Conservation (phyloP, 2,888 invertebrate genomes). For the Drosophila meridionalis region DNA sequence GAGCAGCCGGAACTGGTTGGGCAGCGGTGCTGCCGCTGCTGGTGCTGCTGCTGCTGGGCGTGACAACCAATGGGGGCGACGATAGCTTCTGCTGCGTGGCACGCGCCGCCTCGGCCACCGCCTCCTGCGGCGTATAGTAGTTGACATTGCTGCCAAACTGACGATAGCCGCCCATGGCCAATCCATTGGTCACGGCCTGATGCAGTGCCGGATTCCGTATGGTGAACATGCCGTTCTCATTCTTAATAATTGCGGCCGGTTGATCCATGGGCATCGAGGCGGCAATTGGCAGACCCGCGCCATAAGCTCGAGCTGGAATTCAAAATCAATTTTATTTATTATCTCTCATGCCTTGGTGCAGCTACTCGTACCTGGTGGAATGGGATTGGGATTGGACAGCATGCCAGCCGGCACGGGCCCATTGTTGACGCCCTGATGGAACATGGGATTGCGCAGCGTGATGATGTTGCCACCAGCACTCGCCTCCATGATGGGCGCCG, state of each 20-base stretch:
- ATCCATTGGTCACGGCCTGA: slow-evolving; percentile 84
- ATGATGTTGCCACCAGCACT: slow-evolving; percentile 87
- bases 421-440: slow-evolving; percentile 83
- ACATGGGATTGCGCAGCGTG: slow-evolving; percentile 92
- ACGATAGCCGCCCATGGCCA: slow-evolving; percentile 82
- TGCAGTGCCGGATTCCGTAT: slow-evolving; percentile 89
- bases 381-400: slow-evolving; percentile 66
- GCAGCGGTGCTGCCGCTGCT: slow-evolving; percentile 4
- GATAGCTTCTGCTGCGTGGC: slow-evolving; percentile 69
- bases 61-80: slow-evolving; percentile 33
- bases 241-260: slow-evolving; percentile 89
- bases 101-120: slow-evolving; percentile 79
- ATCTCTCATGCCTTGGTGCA: no score
- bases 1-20: slow-evolving; percentile 20
- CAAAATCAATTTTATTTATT: no score
- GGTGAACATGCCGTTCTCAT: slow-evolving; percentile 93
- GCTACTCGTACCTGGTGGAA: slow-evolving; percentile 64
- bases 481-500: slow-evolving; percentile 49
- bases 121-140: slow-evolving; percentile 83
- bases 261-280: slow-evolving; percentile 85
- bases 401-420: slow-evolving; percentile 51
- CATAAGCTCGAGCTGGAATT: slow-evolving; percentile 61
- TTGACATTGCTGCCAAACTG: slow-evolving; percentile 83
- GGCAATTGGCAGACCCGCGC: slow-evolving; percentile 61
- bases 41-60: slow-evolving; percentile 10